These are phyloP conservation scores for Drosophila erecta DNA, from an alignment of 1,140 invertebrate species.

Conservation along the genomic window DNA sequence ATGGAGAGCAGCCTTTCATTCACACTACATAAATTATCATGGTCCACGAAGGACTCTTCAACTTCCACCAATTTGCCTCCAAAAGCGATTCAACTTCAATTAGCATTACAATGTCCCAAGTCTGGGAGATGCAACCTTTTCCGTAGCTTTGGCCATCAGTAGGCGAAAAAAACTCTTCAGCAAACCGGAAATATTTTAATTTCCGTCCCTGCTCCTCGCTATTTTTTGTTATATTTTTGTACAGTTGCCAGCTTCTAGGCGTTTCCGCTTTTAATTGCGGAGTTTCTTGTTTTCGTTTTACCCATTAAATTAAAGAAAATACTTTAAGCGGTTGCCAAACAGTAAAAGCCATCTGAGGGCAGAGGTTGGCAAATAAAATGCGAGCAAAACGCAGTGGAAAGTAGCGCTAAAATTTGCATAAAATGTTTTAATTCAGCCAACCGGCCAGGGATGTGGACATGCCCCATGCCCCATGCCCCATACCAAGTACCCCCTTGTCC, in stretches of 20 bases:
- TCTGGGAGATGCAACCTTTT: constrained; percentile 5
- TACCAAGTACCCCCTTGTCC: neutral
- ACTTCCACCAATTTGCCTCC: constrained; percentile 30
- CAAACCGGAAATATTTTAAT: constrained; percentile 82
- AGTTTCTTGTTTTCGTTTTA: constrained; percentile 45
- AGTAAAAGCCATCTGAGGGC: constrained; percentile 42
- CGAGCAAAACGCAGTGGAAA: constrained; percentile 12
- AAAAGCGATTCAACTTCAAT: constrained; percentile 46
- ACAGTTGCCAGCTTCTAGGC: constrained; percentile 60
- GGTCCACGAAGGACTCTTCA: constrained; percentile 9
- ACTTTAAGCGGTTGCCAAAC: constrained; percentile 71
- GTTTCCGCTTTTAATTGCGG: constrained; percentile 64
- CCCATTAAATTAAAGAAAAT: constrained; percentile 74
- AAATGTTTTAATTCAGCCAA: constrained; percentile 73
- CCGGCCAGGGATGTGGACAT: constrained; percentile 10
- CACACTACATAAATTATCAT: constrained; percentile 44
- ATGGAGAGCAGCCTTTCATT: neutral
- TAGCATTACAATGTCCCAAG: constrained; percentile 53
- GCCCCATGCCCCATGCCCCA: too few species aligned
- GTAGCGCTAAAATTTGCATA: constrained; percentile 69
- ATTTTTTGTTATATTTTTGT: constrained; percentile 20
- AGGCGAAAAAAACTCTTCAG: constrained; percentile 33
- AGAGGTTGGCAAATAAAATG: constrained; percentile 30
- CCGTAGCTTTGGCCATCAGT: neutral
- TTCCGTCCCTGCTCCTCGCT: constrained; percentile 53